Conservation (phyloP, 2,113 vertebrate genomes). For the Canis aureus region DNA sequence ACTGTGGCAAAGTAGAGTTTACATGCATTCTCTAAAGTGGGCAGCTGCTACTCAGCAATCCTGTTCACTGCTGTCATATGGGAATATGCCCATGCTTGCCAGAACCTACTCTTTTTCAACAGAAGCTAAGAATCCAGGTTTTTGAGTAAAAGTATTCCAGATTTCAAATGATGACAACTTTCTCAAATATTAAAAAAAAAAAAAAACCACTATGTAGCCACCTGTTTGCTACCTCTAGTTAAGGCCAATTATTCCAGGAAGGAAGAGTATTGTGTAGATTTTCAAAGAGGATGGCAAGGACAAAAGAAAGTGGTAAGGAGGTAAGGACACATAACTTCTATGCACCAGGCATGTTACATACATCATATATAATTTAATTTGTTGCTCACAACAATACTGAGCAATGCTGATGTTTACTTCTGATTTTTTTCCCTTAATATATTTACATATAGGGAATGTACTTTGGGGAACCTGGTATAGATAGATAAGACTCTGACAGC, state of each 20-base stretch:
- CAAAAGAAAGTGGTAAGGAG: neutral
- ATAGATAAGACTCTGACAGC: neutral
- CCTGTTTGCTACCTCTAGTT: neutral
- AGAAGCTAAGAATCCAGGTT: neutral
- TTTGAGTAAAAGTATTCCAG: neutral
- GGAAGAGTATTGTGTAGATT: neutral
- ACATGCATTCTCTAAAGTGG: neutral
- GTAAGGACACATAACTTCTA: neutral
- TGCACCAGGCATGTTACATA: neutral
- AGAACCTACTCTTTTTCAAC: neutral
- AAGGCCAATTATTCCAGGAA: neutral
- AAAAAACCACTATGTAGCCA: neutral
- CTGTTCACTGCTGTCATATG: no score
- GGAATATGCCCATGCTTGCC: neutral
- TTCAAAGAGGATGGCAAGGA: neutral
- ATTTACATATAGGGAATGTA: neutral
- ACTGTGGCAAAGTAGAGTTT: neutral
- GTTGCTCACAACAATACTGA: neutral
- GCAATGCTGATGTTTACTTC: neutral
- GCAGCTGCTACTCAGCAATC: neutral
- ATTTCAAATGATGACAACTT: conserved; percentile 3
- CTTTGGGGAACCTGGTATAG: neutral
- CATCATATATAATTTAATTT: neutral
- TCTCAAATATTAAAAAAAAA: conserved; percentile 32
- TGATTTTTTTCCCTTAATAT: neutral